Evolutionary conservation across 2,113 vertebrate species (phyloP), one percentile per base, ranked within the genome.

Genomic region (Oenanthe oenanthe): DNA sequence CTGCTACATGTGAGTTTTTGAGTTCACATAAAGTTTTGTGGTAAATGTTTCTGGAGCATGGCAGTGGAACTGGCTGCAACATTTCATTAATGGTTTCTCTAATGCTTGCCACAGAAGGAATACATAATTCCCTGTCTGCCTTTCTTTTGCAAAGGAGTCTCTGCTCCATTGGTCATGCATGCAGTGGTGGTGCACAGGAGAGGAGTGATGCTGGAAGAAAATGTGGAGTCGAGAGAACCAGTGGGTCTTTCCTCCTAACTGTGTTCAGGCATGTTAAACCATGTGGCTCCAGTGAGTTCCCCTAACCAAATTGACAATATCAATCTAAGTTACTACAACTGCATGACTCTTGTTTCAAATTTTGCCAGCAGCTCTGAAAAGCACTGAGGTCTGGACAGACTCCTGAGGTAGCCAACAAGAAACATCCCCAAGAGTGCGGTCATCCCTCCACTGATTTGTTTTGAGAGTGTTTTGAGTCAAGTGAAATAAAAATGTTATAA

Each of bases 341-440:
- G 2, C 14, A 3, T 45, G 31, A 56, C 7, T 63, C 12, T 18
- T 43, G 20, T 40, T 80, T 77, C 45, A 74, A 17, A 43, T 78
- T 47, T 72, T 67, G 40, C 40, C n/a, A 57, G 36, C 43, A 71
- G 38, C 17, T 21, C 71, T 68, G 71, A 67, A 51, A 63, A 82
- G 48, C 48, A 45, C 29, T 8, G 53, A 38, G 29, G 75, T 48
- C 29, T 32, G 54, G 43, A 34, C 16, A 31, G 36, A 17, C 58
- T 58, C 12, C 17, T 79, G 21, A 11, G 17, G n/a, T 38, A 67
- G 58, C 13, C 13, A 14, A 51, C 36, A 48, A 36, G 57, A 85
- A 72, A 70, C 7, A 17, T 26, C 8, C 21, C 6, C 1, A 20
- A 10, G 29, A 28, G 18, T 4, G 10, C 0, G 4, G 21, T 63